Evolutionary conservation across 1,140 invertebrate genomes (phyloP).

Genomic region (Plectrocnemia conspersa): DNA sequence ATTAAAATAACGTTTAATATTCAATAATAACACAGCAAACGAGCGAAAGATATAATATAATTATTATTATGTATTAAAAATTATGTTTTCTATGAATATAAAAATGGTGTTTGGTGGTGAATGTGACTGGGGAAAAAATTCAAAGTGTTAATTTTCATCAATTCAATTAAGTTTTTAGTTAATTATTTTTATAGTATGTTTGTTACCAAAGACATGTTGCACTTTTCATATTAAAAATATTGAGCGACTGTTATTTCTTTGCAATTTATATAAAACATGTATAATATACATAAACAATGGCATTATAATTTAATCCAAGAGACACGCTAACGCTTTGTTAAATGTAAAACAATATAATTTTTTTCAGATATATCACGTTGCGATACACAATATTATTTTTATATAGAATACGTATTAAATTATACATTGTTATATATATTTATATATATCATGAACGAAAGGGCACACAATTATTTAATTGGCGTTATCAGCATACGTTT

Average conservation of each 20-base stretch:
- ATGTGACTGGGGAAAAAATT: slow-evolving; percentile 13
- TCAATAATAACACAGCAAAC: slow-evolving; percentile 10
- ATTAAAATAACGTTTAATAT: too few species aligned
- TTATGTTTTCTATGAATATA: slow-evolving; percentile 22
- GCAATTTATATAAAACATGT: too few species aligned
- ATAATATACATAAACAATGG: too few species aligned
- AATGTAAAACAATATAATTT: too few species aligned
- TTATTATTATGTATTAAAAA: slow-evolving; percentile 14
- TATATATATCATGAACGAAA: slow-evolving; percentile 16
- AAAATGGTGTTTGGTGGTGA: slow-evolving; percentile 15
- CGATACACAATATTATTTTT: too few species aligned
- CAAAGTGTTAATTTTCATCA: slow-evolving; percentile 4
- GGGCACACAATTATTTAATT: slow-evolving; percentile 9
- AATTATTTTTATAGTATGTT: slow-evolving; percentile 8
- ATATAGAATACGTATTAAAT: too few species aligned
- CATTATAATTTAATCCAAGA: too few species aligned
- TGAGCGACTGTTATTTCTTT: too few species aligned
- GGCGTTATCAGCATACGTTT: slow-evolving; percentile 14
- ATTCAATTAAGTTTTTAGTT: background rate
- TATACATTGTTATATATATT: slow-evolving; percentile 15
- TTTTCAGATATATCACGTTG: too few species aligned
- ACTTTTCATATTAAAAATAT: too few species aligned
- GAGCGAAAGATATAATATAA: slow-evolving; percentile 13
- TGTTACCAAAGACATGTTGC: too few species aligned
- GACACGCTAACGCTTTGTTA: too few species aligned